These are phyloP conservation scores for Catharus fuscescens DNA, from an alignment of 2,113 vertebrate genomes.

Conservation along the genomic window DNA sequence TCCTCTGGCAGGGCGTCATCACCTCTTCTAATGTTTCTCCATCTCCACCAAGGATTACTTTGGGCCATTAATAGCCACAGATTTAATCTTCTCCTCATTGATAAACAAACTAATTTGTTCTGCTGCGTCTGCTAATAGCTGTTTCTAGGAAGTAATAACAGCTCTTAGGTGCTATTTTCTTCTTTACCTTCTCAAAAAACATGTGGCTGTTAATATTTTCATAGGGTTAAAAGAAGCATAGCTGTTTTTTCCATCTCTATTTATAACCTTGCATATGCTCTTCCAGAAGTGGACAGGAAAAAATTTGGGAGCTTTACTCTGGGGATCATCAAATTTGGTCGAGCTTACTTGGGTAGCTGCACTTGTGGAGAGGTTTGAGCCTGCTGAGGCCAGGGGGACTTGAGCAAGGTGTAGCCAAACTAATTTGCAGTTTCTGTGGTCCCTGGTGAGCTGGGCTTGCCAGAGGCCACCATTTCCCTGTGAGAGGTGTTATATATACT, in stretches of 20 bases:
- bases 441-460: background rate
- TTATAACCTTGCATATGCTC: conserved; percentile 8
- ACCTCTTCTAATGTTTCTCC: conserved; percentile 50
- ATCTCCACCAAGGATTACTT: conserved; percentile 34
- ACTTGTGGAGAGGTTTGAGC: background rate
- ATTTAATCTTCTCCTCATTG: conserved; percentile 46
- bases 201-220: background rate
- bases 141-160: conserved; percentile 52
- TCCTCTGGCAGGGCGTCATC: conserved; percentile 15
- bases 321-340: background rate
- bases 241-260: background rate
- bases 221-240: background rate
- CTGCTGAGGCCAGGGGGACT: background rate
- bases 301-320: background rate
- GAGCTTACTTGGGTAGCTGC: background rate
- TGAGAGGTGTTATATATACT: fast-evolving
- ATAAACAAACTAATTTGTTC: conserved; percentile 65
- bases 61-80: conserved; percentile 56
- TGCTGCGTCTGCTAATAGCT: conserved; percentile 45
- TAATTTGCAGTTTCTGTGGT: background rate
- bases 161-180: conserved; percentile 51
- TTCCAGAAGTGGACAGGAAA: background rate
- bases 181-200: conserved; percentile 38
- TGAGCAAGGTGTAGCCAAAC: background rate
- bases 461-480: background rate